Conservation (phyloP, 1,140 invertebrate species). For the Episyrphus balteatus region DNA sequence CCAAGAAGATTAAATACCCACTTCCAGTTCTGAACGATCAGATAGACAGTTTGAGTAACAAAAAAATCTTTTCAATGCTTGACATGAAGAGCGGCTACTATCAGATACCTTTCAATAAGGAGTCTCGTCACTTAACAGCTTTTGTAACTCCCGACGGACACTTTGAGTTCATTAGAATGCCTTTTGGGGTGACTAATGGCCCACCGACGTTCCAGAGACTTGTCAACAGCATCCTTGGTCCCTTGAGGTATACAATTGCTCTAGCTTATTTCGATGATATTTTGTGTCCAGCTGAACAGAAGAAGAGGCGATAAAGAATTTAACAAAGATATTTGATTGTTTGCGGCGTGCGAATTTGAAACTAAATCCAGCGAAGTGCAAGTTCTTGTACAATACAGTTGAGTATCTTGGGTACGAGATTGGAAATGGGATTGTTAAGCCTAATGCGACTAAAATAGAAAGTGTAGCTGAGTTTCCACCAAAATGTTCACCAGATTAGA, state of each 20-base stretch:
- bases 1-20: constrained; percentile 7
- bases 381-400: neutral
- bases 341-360: neutral
- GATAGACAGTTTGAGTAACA: constrained; percentile 5
- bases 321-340: neutral
- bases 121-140: constrained; percentile 12
- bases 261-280: constrained; percentile 1
- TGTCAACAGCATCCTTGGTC: neutral
- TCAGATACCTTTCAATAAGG: constrained; percentile 12
- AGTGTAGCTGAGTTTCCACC: no score
- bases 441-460: no score
- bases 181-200: neutral
- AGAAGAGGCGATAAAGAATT: neutral
- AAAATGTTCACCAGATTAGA: no score
- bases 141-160: no score
- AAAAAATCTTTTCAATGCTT: constrained; percentile 6
- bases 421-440: no score
- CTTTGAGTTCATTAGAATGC: constrained; percentile 1
- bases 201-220: constrained; percentile 1
- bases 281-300: neutral
- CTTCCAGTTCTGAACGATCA: constrained; percentile 4
- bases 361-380: neutral
- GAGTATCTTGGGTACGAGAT: neutral
- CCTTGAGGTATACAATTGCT: constrained; percentile 1
- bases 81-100: constrained; percentile 14